Evolutionary conservation across 37 sponge, comb jelly and placozoan genomes (phyloP).

Genomic region (Ianthella basta): DNA sequence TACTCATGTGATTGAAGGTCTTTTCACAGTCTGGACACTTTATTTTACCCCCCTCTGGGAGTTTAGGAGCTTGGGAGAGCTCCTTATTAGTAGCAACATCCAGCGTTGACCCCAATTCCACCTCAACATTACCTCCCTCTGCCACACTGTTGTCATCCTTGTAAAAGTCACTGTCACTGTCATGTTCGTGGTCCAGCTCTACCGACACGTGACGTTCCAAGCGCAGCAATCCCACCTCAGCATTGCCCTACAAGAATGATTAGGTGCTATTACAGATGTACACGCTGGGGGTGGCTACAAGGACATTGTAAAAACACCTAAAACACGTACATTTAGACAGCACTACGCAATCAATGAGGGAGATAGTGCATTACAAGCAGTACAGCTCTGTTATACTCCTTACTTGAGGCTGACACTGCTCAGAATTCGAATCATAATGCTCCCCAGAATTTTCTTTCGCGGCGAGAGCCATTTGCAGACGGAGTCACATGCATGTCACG

Average conservation of each 20-base stretch:
- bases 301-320: no score
- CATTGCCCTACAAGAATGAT: not conserved
- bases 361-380: no score
- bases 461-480: not conserved
- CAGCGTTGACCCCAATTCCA: not conserved
- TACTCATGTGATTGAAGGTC: not conserved
- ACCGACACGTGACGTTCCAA: not conserved
- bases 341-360: no score
- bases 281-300: no score
- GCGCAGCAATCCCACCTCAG: not conserved
- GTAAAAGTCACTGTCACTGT: slow-evolving; percentile 2
- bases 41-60: no score
- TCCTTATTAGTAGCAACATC: not conserved
- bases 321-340: no score
- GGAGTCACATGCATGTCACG: not conserved
- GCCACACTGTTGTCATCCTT: not conserved
- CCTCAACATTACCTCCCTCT: not conserved
- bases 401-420: no score
- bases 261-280: no score
- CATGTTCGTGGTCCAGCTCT: not conserved
- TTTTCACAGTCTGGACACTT: slow-evolving; percentile 4
- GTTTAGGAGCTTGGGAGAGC: no score
- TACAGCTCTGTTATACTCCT: no score
- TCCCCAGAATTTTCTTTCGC: no score
- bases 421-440: no score